Conservation (phyloP, 2,797 vertebrate genomes). For the Anolis apletophallus region DNA sequence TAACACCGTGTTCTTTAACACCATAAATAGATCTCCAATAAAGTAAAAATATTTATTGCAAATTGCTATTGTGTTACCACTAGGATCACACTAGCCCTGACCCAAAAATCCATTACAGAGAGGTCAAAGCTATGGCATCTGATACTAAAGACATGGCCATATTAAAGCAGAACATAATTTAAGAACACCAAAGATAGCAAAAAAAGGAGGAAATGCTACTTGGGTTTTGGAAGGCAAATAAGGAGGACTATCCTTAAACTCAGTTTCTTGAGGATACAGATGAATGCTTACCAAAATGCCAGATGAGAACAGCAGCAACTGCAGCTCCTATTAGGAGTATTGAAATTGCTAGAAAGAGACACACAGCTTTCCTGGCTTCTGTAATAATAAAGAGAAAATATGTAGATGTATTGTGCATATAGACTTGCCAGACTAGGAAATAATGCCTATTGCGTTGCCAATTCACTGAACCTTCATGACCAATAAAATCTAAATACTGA, state of each 20-base stretch:
- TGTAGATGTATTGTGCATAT: background rate
- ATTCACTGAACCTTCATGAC: background rate
- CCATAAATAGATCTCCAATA: background rate
- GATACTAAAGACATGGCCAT: background rate
- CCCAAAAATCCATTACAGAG: background rate
- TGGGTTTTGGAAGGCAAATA: background rate
- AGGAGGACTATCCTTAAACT: background rate
- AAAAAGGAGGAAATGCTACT: background rate
- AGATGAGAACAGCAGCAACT: conserved; percentile 78
- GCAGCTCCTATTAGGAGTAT: conserved; percentile 69
- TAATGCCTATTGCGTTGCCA: background rate
- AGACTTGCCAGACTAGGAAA: background rate
- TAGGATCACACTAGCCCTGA: background rate
- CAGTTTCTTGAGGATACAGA: background rate
- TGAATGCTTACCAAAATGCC: conserved; percentile 84
- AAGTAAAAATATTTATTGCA: background rate
- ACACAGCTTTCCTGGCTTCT: conserved; percentile 76
- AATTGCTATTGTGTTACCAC: background rate
- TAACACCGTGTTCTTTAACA: too few species aligned
- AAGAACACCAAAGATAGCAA: background rate
- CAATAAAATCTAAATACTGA: background rate
- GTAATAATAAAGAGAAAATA: conserved; percentile 47
- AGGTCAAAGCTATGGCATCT: background rate
- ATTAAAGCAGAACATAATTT: conserved; percentile 9
- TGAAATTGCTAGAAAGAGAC: conserved; percentile 62